A percentile compares a stretch with the other conserved stretches of the same genome.
phyloP scores from a whole-genome alignment of 2,888 invertebrate species.

The Apotomis capreana region DNA sequence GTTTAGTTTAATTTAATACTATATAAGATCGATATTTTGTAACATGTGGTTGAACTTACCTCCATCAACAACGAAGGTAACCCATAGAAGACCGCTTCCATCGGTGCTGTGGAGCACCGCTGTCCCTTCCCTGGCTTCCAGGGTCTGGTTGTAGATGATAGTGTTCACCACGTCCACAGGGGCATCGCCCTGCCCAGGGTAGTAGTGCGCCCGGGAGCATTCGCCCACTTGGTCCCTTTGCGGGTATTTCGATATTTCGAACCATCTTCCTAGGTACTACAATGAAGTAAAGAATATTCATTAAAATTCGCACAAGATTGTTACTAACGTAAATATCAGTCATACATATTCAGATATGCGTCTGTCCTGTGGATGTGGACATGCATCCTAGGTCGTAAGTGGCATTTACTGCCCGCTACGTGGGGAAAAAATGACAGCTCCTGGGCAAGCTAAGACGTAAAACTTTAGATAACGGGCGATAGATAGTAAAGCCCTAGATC shows the following conservation, averaged over 20 bases:
- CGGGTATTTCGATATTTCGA: conserved; percentile 45
- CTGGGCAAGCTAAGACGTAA: too few species aligned
- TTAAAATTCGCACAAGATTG: neutral
- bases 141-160: conserved; percentile 46
- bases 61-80: conserved; percentile 32
- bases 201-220: conserved; percentile 44
- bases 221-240: conserved; percentile 44
- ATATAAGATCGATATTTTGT: too few species aligned
- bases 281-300: neutral
- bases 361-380: too few species aligned
- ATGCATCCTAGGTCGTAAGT: too few species aligned
- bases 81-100: conserved; percentile 35
- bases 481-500: too few species aligned
- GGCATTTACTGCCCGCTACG: too few species aligned
- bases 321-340: neutral
- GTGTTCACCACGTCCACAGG: conserved; percentile 45
- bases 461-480: too few species aligned
- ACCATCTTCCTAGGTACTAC: conserved; percentile 49
- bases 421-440: too few species aligned
- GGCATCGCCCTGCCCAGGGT: conserved; percentile 23
- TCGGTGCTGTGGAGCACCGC: conserved; percentile 39
- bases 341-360: too few species aligned
- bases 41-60: conserved; percentile 10
- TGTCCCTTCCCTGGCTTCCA: conserved; percentile 39
- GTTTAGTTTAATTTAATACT: too few species aligned